Percentiles rank a stretch among this genome's conserved stretches.
These are phyloP conservation scores for Sarotherodon lohbergeri DNA, from an alignment of 2,113 vertebrate species.

Conservation along the genomic window DNA sequence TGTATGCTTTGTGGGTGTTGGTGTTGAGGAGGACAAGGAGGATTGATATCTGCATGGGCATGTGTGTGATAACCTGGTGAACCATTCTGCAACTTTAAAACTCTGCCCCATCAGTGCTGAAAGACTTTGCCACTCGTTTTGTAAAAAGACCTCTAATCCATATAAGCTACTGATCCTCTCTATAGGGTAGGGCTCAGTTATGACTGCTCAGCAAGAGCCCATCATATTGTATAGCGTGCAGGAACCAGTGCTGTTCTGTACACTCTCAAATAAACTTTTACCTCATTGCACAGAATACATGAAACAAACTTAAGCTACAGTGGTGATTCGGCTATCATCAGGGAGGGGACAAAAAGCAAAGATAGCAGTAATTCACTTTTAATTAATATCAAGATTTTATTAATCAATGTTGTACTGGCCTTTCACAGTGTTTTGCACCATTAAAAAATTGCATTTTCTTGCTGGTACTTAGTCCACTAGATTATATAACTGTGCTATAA, in stretches of 20 bases:
- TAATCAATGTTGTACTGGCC: not conserved
- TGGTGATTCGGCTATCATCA: not conserved
- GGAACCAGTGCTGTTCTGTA: not conserved
- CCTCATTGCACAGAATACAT: not conserved
- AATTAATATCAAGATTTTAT: not conserved
- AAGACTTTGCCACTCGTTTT: not conserved
- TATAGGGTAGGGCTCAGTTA: not conserved
- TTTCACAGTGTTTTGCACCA: not conserved
- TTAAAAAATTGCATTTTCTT: not conserved
- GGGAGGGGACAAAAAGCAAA: not conserved
- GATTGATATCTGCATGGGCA: not conserved
- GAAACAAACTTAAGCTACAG: not conserved
- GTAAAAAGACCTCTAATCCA: not conserved
- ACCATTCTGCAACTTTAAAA: not conserved
- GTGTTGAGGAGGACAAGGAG: not conserved
- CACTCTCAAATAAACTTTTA: not conserved
- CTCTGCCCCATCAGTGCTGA: not conserved
- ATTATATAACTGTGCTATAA: not conserved
- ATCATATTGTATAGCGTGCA: not conserved
- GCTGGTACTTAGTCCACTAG: not conserved
- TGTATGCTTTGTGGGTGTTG: not conserved
- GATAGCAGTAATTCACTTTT: not conserved
- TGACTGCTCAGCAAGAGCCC: not conserved
- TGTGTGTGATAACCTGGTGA: not conserved
- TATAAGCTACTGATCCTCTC: slow-evolving; percentile 7